Evolutionary conservation across 2,888 invertebrate species (phyloP), one percentile per base, ranked within the genome.

Genomic region (Chromoteleia sp.): DNA sequence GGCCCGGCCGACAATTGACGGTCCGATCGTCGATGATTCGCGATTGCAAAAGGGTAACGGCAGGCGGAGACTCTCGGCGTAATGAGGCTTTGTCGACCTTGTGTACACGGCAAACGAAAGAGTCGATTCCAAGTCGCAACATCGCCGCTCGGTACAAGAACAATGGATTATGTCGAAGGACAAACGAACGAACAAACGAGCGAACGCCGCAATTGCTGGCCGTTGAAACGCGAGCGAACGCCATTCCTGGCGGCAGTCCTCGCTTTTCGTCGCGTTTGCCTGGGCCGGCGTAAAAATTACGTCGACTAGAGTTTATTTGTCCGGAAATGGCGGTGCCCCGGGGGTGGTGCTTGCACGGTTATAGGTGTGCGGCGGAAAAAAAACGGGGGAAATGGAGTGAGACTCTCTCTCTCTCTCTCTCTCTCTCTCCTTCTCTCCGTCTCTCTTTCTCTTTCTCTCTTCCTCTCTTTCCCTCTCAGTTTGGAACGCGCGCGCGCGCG

Each of bases 211-310:
- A 84, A 86, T 86, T 88, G 85, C 82, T 82, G 84, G 85, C 83
- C 70, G 84, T 87, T 87, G 86, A 85, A 84, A 83, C 85, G 83
- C 61, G 83, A 80, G 81, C 86, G 87, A 84, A 82, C 83, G 84
- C 82, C 83, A 84, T 85, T 85, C 77, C 73, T 71, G 80, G 71
- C 70, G 83, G 86, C 83, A 85, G 85, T 87, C 84, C 86, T 88
- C 89, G 88, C 86, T 90, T 90, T 90, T 90, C 90, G 89, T 90
- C 89, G 89, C 87, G 86, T 87, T 88, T 85, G 87, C 93, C 93
- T 48, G 94, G 94, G 94, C 94, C 95, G 91, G 93, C 95, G 94
- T 84, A 95, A 95, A 92, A 95, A 95, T 92, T 94, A 95, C 87
- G 94, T 95, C 83, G 95, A 95, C 91, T 95, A 95, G 92, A 90